A percentile compares a stretch with the other conserved stretches of the same genome.
phyloP scores from a whole-genome alignment of 2,113 vertebrate genomes.

The Redunca redunca region DNA sequence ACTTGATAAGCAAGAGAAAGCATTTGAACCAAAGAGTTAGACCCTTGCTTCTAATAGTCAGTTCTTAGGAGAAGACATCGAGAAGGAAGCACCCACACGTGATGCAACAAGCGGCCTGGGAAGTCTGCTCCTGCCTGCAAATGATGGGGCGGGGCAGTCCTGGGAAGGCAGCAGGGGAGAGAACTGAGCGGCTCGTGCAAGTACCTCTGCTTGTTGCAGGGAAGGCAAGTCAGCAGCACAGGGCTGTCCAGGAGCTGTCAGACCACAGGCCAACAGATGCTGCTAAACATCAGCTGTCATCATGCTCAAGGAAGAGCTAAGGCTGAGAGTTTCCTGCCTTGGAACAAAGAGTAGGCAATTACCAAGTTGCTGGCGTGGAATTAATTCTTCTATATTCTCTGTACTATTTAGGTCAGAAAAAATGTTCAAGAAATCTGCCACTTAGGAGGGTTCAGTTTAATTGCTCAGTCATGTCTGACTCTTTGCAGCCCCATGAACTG shows the following conservation, averaged over 20 bases:
- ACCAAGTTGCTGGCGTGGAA: neutral
- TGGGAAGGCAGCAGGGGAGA: neutral
- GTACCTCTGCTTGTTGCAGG: neutral
- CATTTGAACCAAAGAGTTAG: neutral
- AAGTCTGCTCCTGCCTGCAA: neutral
- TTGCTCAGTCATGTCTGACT: neutral
- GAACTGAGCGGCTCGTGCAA: neutral
- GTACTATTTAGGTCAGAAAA: neutral
- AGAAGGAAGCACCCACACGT: neutral
- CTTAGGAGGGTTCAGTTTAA: neutral
- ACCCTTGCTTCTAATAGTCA: neutral
- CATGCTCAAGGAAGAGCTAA: neutral
- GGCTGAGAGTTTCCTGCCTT: neutral
- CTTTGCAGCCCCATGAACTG: neutral
- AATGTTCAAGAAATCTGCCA: neutral
- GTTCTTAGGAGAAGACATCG: neutral
- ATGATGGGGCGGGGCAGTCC: neutral
- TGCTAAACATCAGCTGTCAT: accelerated
- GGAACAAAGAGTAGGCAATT: neutral
- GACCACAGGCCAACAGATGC: neutral
- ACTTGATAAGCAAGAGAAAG: neutral
- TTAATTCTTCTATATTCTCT: neutral
- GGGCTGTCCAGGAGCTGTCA: neutral
- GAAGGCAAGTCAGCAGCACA: neutral
- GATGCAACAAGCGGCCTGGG: neutral